These are phyloP conservation scores for Bombus consobrinus DNA, from an alignment of 1,140 invertebrate species.

Conservation along the genomic window DNA sequence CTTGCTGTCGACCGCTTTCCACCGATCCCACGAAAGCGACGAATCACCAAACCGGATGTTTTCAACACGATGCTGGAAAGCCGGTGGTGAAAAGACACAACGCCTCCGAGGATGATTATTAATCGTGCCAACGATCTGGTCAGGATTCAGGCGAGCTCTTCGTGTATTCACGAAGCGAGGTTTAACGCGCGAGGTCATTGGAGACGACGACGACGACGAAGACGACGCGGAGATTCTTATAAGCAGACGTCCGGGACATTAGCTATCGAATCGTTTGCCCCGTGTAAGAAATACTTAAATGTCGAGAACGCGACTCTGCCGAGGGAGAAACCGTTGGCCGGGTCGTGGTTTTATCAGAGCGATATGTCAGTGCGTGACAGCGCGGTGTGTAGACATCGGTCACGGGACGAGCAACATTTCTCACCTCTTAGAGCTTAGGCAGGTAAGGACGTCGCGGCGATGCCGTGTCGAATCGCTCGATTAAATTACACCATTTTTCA, in stretches of 20 bases:
- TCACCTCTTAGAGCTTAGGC: conserved; percentile 72
- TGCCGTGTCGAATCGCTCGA: conserved; percentile 72
- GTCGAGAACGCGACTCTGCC: conserved; percentile 58
- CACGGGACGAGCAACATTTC: conserved; percentile 72
- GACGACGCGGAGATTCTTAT: conserved; percentile 33
- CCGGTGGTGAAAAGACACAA: conserved; percentile 3
- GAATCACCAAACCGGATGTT: neutral
- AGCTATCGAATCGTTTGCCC: conserved; percentile 66
- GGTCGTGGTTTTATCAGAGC: conserved; percentile 74
- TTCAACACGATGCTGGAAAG: neutral
- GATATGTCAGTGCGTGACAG: conserved; percentile 76
- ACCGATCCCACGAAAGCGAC: neutral
- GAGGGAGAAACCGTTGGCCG: conserved; percentile 65
- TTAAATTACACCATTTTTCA: conserved; percentile 76
- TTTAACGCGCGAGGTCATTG: conserved; percentile 37
- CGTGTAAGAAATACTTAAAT: conserved; percentile 70
- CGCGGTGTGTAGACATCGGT: conserved; percentile 75
- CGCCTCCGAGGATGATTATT: conserved; percentile 31
- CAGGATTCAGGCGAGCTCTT: conserved; percentile 11
- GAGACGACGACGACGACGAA: conserved; percentile 6
- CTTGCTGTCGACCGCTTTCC: conserved; percentile 1
- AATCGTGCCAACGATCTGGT: conserved; percentile 18
- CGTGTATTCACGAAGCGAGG: neutral
- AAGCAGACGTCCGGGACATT: conserved; percentile 59
- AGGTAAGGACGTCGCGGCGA: conserved; percentile 62